Evolutionary conservation across 2,888 invertebrate genomes (phyloP).

Genomic region (Lasioglossum figueresi): DNA sequence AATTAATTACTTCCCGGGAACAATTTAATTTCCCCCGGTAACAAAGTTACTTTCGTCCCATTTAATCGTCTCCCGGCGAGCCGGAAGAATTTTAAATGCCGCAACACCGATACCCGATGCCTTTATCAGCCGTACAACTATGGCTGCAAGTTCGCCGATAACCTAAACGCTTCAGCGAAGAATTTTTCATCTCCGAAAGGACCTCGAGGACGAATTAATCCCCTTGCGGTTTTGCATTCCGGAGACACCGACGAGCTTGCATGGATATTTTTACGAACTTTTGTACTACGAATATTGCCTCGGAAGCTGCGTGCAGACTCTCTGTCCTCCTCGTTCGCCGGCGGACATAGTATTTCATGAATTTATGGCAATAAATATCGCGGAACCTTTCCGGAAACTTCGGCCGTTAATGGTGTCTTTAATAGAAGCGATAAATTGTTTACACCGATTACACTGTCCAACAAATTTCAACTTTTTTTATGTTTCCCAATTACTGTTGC

Average conservation of each 20-base stretch:
- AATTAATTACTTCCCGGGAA: slow-evolving; percentile 31
- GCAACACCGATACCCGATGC: not conserved
- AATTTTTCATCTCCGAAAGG: slow-evolving; percentile 21
- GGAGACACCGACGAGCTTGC: not conserved
- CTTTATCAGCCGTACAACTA: not conserved
- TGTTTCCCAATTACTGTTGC: too few species aligned
- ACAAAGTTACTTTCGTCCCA: slow-evolving; percentile 15
- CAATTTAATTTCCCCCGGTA: slow-evolving; percentile 22
- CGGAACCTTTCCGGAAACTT: not conserved
- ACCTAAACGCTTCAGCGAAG: not conserved
- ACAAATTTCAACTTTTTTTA: too few species aligned
- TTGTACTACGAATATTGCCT: not conserved
- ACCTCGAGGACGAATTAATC: not conserved
- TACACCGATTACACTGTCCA: not conserved
- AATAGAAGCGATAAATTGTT: not conserved
- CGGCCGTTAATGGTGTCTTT: not conserved
- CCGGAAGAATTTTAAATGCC: slow-evolving; percentile 38
- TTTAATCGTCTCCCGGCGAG: slow-evolving; percentile 16
- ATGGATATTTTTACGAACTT: not conserved
- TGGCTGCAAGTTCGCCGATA: too few species aligned
- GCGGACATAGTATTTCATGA: not conserved
- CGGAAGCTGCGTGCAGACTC: not conserved
- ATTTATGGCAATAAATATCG: not conserved
- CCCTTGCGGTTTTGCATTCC: not conserved
- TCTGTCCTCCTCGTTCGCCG: not conserved